Percentiles rank a stretch among this genome's conserved stretches.
phyloP scores from a whole-genome alignment of 2,888 invertebrate species.

The Cosmopolites sordidus region DNA sequence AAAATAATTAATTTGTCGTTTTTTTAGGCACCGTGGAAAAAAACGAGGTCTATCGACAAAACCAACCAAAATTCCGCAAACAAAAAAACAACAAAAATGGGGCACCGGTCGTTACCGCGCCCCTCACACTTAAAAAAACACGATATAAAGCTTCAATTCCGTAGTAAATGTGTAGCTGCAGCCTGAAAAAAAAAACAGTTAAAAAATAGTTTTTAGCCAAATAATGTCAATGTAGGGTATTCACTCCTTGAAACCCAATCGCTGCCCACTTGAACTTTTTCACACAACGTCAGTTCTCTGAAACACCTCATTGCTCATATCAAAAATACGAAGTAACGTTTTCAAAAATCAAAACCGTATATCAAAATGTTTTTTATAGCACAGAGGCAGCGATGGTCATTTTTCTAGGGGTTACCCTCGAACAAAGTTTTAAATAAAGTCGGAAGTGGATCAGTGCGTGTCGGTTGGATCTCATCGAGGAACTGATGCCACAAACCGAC shows the following conservation, averaged over 20 bases:
- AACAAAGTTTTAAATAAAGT: neutral
- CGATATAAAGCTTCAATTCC: slow-evolving; percentile 30
- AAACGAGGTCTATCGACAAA: slow-evolving; percentile 1
- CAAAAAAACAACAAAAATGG: neutral
- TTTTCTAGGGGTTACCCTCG: neutral
- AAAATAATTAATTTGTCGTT: too few relatives aligned
- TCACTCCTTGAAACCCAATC: neutral
- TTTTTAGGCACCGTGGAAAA: neutral
- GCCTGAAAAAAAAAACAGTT: slow-evolving; percentile 21
- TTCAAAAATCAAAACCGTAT: neutral
- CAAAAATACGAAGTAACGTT: neutral
- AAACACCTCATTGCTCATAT: too few relatives aligned
- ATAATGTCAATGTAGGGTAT: slow-evolving; percentile 22
- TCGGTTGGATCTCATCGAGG: too few relatives aligned
- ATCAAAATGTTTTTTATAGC: neutral
- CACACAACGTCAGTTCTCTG: neutral
- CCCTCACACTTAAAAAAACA: slow-evolving; percentile 9
- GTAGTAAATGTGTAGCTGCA: slow-evolving; percentile 33
- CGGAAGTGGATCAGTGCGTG: too few relatives aligned
- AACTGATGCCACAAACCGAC: too few relatives aligned
- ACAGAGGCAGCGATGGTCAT: neutral
- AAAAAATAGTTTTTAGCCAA: slow-evolving; percentile 29
- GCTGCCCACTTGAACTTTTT: neutral
- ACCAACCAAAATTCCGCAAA: neutral
- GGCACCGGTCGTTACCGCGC: neutral